Conservation (phyloP, 2,888 invertebrate genomes). For the Heliconius cydno region DNA sequence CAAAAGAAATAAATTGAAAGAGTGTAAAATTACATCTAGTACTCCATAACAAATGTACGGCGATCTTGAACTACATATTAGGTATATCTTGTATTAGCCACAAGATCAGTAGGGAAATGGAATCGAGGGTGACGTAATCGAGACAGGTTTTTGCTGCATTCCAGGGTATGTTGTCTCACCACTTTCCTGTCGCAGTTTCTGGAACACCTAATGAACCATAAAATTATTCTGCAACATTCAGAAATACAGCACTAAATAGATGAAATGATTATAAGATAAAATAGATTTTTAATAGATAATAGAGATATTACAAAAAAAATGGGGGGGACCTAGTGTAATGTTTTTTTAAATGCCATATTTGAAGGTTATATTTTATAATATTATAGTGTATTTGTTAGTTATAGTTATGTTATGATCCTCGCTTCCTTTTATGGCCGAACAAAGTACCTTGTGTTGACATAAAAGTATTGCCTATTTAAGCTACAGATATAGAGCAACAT, state of each 20-base stretch:
- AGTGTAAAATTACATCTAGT: neutral
- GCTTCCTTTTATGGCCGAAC: constrained; percentile 23
- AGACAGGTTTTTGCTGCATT: constrained; percentile 63
- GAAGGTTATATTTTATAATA: neutral
- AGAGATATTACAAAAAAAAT: too few relatives aligned
- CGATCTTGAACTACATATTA: constrained; percentile 43
- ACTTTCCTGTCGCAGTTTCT: constrained; percentile 42
- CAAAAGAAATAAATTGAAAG: neutral
- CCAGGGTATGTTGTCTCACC: constrained; percentile 57
- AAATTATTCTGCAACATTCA: constrained; percentile 20
- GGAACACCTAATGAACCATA: constrained; percentile 31
- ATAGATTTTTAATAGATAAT: too few relatives aligned
- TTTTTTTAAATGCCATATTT: neutral
- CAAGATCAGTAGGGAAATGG: constrained; percentile 42
- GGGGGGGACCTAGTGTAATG: neutral
- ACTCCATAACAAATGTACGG: neutral
- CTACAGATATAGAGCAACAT: constrained; percentile 36
- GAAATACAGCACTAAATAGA: neutral
- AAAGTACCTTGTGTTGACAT: constrained; percentile 31
- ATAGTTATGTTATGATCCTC: constrained; percentile 7
- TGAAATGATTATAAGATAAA: too few relatives aligned
- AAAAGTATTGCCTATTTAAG: constrained; percentile 39
- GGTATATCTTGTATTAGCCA: constrained; percentile 24
- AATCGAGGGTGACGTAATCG: constrained; percentile 49
- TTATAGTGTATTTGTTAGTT: constrained; percentile 1